A percentile compares a stretch with the other conserved stretches of the same genome.
phyloP scores from a whole-genome alignment of 30 jellyfish, hydroid and myxozoan species.

The Hydractinia echinata region DNA sequence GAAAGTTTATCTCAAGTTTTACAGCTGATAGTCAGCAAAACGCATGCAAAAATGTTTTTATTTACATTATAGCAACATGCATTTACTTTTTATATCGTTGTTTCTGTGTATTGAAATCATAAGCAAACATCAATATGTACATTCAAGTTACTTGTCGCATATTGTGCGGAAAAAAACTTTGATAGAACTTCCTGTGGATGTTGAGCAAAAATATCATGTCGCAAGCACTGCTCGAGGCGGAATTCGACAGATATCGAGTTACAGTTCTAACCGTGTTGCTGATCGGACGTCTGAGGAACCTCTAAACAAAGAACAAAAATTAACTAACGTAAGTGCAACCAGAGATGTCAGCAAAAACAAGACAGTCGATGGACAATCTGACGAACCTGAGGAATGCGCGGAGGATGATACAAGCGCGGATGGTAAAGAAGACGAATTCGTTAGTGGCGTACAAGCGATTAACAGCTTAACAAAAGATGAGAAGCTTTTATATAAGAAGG shows the following conservation, averaged over 20 bases:
- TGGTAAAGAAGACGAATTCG: constrained; percentile 11
- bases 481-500: neutral
- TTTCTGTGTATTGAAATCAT: too few relatives aligned
- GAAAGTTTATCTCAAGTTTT: too few relatives aligned
- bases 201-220: neutral
- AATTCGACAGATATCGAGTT: neutral
- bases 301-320: neutral
- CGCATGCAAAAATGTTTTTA: too few relatives aligned
- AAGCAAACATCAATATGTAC: too few relatives aligned
- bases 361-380: neutral
- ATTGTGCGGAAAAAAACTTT: neutral
- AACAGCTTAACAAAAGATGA: constrained; percentile 27
- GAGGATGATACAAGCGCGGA: constrained; percentile 28
- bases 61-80: too few relatives aligned
- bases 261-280: neutral
- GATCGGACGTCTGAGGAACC: neutral
- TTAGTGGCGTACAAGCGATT: constrained; percentile 26
- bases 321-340: neutral
- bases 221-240: neutral
- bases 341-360: neutral
- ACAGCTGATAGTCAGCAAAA: too few relatives aligned
- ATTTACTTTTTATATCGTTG: too few relatives aligned
- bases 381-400: constrained; percentile 33
- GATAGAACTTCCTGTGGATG: constrained; percentile 1
- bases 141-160: too few relatives aligned